Conservation (phyloP, 2,888 invertebrate genomes). For the Cheilosia soror region DNA sequence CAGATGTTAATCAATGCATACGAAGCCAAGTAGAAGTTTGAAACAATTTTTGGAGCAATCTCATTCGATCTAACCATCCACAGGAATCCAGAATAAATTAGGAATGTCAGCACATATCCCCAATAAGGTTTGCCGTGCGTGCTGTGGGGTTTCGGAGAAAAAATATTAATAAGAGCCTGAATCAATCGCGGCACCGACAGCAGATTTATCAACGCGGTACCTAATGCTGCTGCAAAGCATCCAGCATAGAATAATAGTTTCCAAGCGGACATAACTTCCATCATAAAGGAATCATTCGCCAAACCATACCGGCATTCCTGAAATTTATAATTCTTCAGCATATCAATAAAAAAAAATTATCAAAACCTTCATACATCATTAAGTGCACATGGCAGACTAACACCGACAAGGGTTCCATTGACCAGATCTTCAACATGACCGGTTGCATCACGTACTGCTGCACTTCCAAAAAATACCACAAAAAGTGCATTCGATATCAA, state of each 20-base stretch:
- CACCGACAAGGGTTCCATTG: conserved; percentile 85
- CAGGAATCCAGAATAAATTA: conserved; percentile 93
- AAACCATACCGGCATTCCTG: conserved; percentile 91
- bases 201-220: conserved; percentile 97
- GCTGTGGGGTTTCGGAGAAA: conserved; percentile 96
- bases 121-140: conserved; percentile 93
- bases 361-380: conserved; percentile 64
- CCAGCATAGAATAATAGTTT: conserved; percentile 97
- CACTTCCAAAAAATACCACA: conserved; percentile 92
- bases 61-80: no score
- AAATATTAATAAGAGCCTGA: conserved; percentile 95
- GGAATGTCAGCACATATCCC: conserved; percentile 95
- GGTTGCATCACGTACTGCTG: conserved; percentile 91
- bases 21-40: conserved; percentile 97
- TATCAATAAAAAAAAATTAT: neutral
- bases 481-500: conserved; percentile 94
- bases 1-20: conserved; percentile 98
- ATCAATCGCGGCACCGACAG: conserved; percentile 95
- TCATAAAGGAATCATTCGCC: conserved; percentile 94
- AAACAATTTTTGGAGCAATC: conserved; percentile 92
- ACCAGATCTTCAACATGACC: conserved; percentile 87
- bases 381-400: conserved; percentile 78
- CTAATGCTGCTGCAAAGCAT: conserved; percentile 98
- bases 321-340: conserved; percentile 4
- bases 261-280: conserved; percentile 94